These are phyloP conservation scores for Chrosomus eos DNA, from an alignment of 2,797 vertebrate species.

Conservation along the genomic window DNA sequence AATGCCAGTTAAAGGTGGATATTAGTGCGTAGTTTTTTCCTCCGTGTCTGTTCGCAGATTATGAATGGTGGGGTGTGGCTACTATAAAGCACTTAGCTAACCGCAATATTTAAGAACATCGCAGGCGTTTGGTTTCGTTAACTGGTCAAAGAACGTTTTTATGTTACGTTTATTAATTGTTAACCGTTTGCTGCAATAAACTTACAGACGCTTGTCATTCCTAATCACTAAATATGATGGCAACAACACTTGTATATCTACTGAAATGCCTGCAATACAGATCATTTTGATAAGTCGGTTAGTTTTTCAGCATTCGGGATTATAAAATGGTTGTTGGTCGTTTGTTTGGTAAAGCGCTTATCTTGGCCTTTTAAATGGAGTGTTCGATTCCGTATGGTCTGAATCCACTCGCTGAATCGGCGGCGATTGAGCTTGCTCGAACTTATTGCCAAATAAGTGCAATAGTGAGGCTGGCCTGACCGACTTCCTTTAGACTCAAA, in stretches of 20 bases:
- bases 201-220: no score
- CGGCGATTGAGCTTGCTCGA: slow-evolving; percentile 61
- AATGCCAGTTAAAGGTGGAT: not conserved
- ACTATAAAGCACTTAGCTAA: not conserved
- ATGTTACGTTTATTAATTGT: not conserved
- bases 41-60: not conserved
- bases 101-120: slow-evolving; percentile 6
- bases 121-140: not conserved
- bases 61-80: slow-evolving; percentile 61
- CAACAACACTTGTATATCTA: not conserved
- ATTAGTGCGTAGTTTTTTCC: not conserved
- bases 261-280: not conserved
- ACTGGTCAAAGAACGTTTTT: not conserved
- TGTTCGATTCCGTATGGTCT: slow-evolving; percentile 47
- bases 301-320: not conserved
- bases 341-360: slow-evolving; percentile 14
- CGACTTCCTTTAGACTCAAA: slow-evolving; percentile 86
- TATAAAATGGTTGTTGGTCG: not conserved
- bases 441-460: slow-evolving; percentile 95
- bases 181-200: not conserved
- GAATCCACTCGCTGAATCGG: slow-evolving; percentile 61
- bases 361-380: slow-evolving; percentile 48
- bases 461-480: slow-evolving; percentile 76
- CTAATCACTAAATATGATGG: not conserved
- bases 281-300: not conserved